Evolutionary conservation across 2,888 invertebrate species (phyloP).

Genomic region (Cetonia aurata): DNA sequence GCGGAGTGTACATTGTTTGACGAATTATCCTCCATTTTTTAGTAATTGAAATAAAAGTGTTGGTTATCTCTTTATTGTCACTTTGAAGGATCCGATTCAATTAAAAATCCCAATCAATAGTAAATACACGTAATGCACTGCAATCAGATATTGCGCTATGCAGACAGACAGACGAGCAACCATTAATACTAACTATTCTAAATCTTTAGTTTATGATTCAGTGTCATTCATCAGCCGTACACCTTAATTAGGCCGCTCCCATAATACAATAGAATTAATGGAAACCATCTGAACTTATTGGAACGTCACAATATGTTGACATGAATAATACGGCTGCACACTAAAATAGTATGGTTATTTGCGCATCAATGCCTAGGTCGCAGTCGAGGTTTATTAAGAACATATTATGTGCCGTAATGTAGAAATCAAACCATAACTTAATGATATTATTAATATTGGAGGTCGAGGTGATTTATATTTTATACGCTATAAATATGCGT

Average conservation of each 20-base stretch:
- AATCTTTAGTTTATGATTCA: slow-evolving; percentile 37
- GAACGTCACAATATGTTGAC: slow-evolving; percentile 50
- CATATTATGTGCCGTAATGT: slow-evolving; percentile 38
- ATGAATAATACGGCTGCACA: slow-evolving; percentile 51
- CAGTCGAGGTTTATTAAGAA: slow-evolving; percentile 51
- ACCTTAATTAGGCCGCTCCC: slow-evolving; percentile 46
- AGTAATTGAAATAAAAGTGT: no score
- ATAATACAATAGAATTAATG: slow-evolving; percentile 45
- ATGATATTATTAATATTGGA: slow-evolving; percentile 36
- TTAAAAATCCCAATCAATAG: slow-evolving; percentile 16
- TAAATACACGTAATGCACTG: slow-evolving; percentile 7
- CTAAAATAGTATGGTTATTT: slow-evolving; percentile 55
- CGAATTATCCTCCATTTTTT: no score
- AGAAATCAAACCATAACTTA: slow-evolving; percentile 22
- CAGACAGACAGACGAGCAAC: slow-evolving; percentile 14
- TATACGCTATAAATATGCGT: slow-evolving; percentile 2
- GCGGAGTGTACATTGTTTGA: no score
- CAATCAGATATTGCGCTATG: slow-evolving; percentile 23
- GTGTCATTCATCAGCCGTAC: slow-evolving; percentile 41
- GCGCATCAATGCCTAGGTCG: slow-evolving; percentile 59
- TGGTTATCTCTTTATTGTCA: not conserved
- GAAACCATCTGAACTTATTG: slow-evolving; percentile 44
- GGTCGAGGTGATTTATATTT: slow-evolving; percentile 18
- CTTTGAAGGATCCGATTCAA: not conserved
- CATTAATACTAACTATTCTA: slow-evolving; percentile 34